phyloP scores from a whole-genome alignment of 1,140 invertebrate species.

The Solenopsis invicta region DNA sequence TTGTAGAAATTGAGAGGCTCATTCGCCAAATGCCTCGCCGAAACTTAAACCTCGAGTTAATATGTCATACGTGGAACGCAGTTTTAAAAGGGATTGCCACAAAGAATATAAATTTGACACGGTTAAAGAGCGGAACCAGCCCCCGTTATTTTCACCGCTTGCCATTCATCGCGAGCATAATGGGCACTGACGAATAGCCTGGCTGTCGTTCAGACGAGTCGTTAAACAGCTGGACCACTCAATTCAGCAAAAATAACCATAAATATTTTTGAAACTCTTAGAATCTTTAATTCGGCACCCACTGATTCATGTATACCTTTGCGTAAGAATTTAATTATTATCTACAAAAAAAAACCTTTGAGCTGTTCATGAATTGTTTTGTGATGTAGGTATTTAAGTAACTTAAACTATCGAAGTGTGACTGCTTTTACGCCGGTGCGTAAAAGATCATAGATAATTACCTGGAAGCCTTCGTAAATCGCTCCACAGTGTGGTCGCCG shows the following conservation, averaged over 20 bases:
- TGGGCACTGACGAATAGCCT: background rate
- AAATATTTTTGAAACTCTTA: background rate
- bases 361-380: no score
- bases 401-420: conserved; percentile 8
- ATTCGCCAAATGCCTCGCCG: background rate
- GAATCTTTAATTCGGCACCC: background rate
- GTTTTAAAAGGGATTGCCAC: background rate
- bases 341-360: background rate
- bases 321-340: background rate
- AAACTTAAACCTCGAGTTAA: background rate
- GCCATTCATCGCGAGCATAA: background rate
- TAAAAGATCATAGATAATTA: conserved; percentile 58
- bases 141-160: background rate
- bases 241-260: background rate
- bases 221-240: background rate
- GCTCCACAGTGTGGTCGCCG: conserved; percentile 24
- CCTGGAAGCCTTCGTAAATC: conserved; percentile 62
- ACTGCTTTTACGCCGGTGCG: background rate
- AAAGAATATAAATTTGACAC: conserved; percentile 7
- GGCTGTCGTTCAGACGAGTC: background rate
- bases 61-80: background rate
- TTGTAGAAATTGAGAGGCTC: background rate
- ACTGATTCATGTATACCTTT: no score
- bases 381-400: conserved; percentile 15
- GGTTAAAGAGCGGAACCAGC: background rate